A percentile compares a stretch with the other conserved stretches of the same genome.
These are phyloP conservation scores for Ptilodon capucinus DNA, from an alignment of 2,888 invertebrate species.

Conservation along the genomic window DNA sequence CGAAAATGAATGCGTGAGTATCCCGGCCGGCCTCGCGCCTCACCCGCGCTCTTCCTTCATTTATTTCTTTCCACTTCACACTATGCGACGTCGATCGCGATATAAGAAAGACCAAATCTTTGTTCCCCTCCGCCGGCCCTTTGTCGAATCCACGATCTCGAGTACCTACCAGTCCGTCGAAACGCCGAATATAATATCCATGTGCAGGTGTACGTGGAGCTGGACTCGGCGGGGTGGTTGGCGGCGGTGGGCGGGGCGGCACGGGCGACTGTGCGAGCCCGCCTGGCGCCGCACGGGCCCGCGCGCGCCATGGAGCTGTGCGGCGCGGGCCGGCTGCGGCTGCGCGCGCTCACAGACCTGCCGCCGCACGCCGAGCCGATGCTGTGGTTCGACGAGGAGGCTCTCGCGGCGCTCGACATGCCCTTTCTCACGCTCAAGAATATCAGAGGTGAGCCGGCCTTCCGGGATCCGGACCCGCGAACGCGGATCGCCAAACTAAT, in stretches of 20 bases:
- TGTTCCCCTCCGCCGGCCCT: too few relatives aligned
- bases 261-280: slow-evolving; percentile 10
- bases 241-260: slow-evolving; percentile 30
- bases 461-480: background rate
- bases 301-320: slow-evolving; percentile 37
- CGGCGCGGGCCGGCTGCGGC: slow-evolving; percentile 31
- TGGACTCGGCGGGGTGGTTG: slow-evolving; percentile 42
- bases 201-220: slow-evolving; percentile 50
- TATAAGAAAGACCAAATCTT: too few relatives aligned
- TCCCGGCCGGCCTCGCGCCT: too few relatives aligned
- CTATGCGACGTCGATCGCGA: too few relatives aligned
- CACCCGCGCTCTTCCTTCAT: too few relatives aligned
- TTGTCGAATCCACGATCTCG: too few relatives aligned
- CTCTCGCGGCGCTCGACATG: slow-evolving; percentile 86
- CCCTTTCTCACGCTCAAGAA: slow-evolving; percentile 89
- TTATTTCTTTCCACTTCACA: too few relatives aligned
- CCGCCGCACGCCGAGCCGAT: slow-evolving; percentile 86
- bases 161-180: too few relatives aligned
- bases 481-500: too few relatives aligned
- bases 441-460: slow-evolving; percentile 88
- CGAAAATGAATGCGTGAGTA: slow-evolving; percentile 18
- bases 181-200: too few relatives aligned
- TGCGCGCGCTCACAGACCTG: slow-evolving; percentile 65
- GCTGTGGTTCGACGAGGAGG: slow-evolving; percentile 92
- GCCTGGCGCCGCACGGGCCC: slow-evolving; percentile 21